phyloP scores from a whole-genome alignment of 2,113 vertebrate species.

The Sterrhoptilus dennistouni region DNA sequence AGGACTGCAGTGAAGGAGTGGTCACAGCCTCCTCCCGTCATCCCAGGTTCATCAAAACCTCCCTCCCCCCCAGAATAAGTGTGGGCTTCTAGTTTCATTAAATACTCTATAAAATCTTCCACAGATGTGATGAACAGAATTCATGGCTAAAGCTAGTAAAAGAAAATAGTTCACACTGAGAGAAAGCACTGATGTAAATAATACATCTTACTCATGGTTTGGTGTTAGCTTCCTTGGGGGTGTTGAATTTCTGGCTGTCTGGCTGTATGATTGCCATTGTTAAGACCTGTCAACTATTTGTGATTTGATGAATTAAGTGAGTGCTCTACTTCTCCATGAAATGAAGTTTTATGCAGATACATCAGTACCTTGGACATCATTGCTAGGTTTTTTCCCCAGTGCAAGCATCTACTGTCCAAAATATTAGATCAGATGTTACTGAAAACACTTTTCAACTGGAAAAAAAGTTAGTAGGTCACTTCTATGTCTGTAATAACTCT shows the following conservation, averaged over 20 bases:
- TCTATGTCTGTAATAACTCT: background rate
- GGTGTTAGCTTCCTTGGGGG: background rate
- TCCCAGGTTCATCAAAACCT: background rate
- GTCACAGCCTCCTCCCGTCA: background rate
- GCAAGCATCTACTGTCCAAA: background rate
- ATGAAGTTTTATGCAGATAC: conserved; percentile 24
- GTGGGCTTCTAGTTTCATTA: background rate
- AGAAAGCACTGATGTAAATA: background rate
- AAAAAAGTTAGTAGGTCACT: background rate
- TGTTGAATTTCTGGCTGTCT: conserved; percentile 1
- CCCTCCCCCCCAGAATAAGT: background rate
- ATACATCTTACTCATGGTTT: background rate
- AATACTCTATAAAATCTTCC: background rate
- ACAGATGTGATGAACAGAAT: background rate
- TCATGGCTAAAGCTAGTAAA: background rate
- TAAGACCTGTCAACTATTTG: background rate
- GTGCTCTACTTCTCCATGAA: background rate
- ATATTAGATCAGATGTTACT: background rate
- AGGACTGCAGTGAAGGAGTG: background rate
- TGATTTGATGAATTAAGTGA: conserved; percentile 19
- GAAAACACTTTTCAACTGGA: background rate
- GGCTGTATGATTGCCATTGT: background rate
- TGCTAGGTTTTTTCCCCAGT: background rate
- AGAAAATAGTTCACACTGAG: background rate
- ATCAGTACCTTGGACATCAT: background rate